Percentiles rank a stretch among this genome's conserved stretches.
These are phyloP conservation scores for Urocolius indicus DNA, from an alignment of 2,113 vertebrate species.

Conservation along the genomic window DNA sequence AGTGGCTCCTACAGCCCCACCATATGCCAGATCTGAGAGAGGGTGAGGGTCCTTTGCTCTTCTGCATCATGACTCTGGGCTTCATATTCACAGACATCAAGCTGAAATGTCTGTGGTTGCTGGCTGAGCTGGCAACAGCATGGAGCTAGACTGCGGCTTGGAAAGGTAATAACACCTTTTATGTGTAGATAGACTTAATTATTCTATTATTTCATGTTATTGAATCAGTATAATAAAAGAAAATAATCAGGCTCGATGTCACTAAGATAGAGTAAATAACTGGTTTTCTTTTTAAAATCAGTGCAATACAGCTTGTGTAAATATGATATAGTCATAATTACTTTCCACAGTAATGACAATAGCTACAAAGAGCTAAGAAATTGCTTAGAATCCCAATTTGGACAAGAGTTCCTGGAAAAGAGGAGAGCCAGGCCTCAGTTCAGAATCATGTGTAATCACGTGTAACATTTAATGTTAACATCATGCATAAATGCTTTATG, in stretches of 20 bases:
- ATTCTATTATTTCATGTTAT: neutral
- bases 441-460: neutral
- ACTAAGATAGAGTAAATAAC: neutral
- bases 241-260: neutral
- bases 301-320: neutral
- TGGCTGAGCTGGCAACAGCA: neutral
- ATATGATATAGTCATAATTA: neutral
- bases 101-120: neutral
- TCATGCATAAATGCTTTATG: neutral
- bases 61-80: rapidly evolving
- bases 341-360: neutral
- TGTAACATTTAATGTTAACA: neutral
- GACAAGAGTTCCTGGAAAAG: neutral
- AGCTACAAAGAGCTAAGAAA: neutral
- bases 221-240: neutral
- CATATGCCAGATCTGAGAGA: rapidly evolving
- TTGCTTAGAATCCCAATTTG: neutral
- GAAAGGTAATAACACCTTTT: neutral
- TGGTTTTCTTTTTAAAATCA: neutral
- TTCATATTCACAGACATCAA: neutral
- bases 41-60: rapidly evolving
- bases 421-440: neutral
- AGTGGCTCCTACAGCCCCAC: neutral
- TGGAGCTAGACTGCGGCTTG: neutral
- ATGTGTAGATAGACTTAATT: neutral